A percentile compares a stretch with the other conserved stretches of the same genome.
phyloP scores from a whole-genome alignment of 1,140 invertebrate genomes.

The Ostrea denselamellosa region DNA sequence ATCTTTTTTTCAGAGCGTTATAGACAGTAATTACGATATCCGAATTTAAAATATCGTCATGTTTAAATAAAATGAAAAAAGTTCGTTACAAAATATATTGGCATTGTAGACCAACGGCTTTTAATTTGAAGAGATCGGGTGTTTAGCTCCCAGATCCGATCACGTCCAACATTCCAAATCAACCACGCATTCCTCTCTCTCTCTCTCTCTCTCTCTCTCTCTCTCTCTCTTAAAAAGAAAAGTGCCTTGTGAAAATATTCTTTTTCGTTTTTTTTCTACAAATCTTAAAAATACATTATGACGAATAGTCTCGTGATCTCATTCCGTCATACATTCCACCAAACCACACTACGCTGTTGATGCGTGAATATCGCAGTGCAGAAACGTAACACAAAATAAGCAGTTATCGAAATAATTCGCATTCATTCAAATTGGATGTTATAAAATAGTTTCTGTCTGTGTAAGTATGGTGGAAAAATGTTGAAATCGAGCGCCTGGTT shows the following conservation, averaged over 20 bases:
- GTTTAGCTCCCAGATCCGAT: too few species aligned
- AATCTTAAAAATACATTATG: background rate
- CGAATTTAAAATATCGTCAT: too few species aligned
- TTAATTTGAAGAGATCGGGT: too few species aligned
- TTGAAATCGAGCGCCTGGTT: conserved; percentile 28
- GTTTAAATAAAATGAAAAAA: too few species aligned
- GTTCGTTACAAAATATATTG: too few species aligned
- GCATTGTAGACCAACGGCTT: too few species aligned
- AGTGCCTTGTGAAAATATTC: background rate
- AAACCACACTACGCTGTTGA: conserved; percentile 28
- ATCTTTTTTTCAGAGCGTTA: too few species aligned
- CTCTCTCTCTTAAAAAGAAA: too few species aligned
- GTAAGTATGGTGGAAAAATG: conserved; percentile 35
- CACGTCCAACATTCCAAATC: too few species aligned
- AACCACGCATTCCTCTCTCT: too few species aligned
- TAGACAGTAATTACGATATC: too few species aligned
- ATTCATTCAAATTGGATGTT: conserved; percentile 33
- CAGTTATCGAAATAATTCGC: background rate
- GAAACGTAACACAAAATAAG: background rate
- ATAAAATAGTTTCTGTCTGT: conserved; percentile 12
- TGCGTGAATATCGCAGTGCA: conserved; percentile 6
- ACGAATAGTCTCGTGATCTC: conserved; percentile 30
- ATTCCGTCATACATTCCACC: conserved; percentile 39
- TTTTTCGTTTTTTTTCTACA: background rate
- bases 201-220: too few species aligned